phyloP scores from a whole-genome alignment of 2,797 vertebrate genomes.

The Limosa lapponica region DNA sequence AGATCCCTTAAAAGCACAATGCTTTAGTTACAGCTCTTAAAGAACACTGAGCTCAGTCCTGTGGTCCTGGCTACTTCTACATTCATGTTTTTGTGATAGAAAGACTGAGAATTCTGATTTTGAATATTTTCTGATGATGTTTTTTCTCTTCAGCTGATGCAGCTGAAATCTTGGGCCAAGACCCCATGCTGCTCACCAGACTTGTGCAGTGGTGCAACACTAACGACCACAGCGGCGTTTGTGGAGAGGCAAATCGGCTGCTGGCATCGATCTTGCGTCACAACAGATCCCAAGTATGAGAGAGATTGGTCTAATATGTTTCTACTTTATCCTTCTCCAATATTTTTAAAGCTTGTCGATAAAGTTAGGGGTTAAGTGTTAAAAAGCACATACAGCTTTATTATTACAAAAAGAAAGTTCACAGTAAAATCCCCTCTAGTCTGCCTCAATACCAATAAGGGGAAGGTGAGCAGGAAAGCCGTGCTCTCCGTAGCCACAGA shows the following conservation, averaged over 20 bases:
- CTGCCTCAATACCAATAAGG: background rate
- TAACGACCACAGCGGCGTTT: conserved; percentile 82
- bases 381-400: background rate
- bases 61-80: background rate
- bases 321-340: background rate
- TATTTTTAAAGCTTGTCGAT: rapidly evolving
- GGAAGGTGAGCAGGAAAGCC: background rate
- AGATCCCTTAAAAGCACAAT: background rate
- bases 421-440: background rate
- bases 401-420: background rate
- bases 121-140: background rate
- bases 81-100: background rate
- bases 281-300: conserved; percentile 83
- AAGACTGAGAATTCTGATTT: background rate
- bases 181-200: conserved; percentile 79
- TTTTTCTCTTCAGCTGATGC: conserved; percentile 81
- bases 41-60: background rate
- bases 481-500: background rate
- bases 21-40: background rate
- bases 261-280: conserved; percentile 87
- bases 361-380: background rate
- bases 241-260: conserved; percentile 86
- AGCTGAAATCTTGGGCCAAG: conserved; percentile 84
- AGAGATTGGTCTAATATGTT: rapidly evolving
- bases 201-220: conserved; percentile 88